Conservation (phyloP, 2,113 vertebrate genomes). For the Callocephalon fimbriatum region DNA sequence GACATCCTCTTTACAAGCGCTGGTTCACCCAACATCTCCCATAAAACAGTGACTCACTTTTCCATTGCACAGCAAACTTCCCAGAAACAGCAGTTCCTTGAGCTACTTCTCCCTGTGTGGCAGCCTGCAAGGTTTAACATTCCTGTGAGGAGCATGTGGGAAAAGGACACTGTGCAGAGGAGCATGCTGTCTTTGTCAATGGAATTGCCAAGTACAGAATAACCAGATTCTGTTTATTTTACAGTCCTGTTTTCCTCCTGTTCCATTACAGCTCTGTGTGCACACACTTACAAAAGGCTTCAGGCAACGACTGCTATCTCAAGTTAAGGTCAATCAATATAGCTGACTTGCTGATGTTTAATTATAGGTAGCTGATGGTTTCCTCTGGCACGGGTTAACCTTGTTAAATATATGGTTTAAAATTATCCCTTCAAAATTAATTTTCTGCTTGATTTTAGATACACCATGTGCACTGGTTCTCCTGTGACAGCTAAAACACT, state of each 20-base stretch:
- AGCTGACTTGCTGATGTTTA: neutral
- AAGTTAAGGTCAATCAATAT: constrained; percentile 38
- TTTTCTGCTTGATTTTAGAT: constrained; percentile 22
- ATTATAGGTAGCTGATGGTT: constrained; percentile 27
- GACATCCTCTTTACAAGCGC: neutral
- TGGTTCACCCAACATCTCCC: neutral
- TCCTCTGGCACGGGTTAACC: neutral
- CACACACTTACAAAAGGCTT: neutral
- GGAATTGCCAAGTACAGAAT: neutral
- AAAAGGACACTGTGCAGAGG: neutral
- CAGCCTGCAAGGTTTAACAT: neutral
- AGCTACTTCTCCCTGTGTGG: neutral
- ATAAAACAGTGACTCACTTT: neutral
- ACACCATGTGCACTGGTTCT: neutral
- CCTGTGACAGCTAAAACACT: neutral
- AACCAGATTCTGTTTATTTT: neutral
- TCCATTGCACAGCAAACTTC: neutral
- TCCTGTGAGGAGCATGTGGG: neutral
- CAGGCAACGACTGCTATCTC: constrained; percentile 21
- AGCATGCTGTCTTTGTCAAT: neutral
- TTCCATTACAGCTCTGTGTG: neutral
- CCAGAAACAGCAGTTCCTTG: neutral
- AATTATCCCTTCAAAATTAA: constrained; percentile 16
- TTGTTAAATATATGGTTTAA: constrained; percentile 23
- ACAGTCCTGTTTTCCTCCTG: neutral